phyloP scores from a whole-genome alignment of 2,797 vertebrate genomes.

The Bryconaethiops microstoma region DNA sequence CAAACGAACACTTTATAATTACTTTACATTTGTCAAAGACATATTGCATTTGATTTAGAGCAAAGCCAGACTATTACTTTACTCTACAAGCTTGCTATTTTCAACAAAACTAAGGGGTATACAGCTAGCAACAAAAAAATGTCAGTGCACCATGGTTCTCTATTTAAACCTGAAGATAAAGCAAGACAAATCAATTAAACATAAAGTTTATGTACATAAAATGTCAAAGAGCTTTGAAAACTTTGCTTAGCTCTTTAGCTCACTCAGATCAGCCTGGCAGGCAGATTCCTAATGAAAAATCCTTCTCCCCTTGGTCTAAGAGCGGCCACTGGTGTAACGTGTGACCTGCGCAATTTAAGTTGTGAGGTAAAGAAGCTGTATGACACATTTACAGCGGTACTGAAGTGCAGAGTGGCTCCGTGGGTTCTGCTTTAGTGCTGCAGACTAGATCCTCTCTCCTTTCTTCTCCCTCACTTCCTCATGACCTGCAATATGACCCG shows the following conservation, averaged over 20 bases:
- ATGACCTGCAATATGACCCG: too few relatives aligned
- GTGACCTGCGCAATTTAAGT: neutral
- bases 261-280: neutral
- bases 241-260: too few relatives aligned
- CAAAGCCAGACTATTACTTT: too few relatives aligned
- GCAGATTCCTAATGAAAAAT: neutral
- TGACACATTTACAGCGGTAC: neutral
- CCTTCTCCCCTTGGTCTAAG: neutral
- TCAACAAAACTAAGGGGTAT: neutral
- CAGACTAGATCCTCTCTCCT: neutral
- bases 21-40: neutral
- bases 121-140: neutral
- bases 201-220: too few relatives aligned
- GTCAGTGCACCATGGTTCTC: too few relatives aligned
- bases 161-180: too few relatives aligned
- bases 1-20: too few relatives aligned
- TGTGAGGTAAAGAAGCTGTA: neutral
- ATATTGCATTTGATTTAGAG: neutral
- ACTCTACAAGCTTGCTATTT: too few relatives aligned
- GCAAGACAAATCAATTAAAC: too few relatives aligned
- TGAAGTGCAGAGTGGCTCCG: neutral
- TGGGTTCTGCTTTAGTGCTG: neutral
- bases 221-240: too few relatives aligned
- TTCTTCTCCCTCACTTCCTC: neutral
- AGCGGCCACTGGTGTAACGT: neutral